Evolutionary conservation across 2,797 vertebrate genomes (phyloP), one percentile per base, ranked within the genome.

Genomic region (Chelidonichthys spinosus): DNA sequence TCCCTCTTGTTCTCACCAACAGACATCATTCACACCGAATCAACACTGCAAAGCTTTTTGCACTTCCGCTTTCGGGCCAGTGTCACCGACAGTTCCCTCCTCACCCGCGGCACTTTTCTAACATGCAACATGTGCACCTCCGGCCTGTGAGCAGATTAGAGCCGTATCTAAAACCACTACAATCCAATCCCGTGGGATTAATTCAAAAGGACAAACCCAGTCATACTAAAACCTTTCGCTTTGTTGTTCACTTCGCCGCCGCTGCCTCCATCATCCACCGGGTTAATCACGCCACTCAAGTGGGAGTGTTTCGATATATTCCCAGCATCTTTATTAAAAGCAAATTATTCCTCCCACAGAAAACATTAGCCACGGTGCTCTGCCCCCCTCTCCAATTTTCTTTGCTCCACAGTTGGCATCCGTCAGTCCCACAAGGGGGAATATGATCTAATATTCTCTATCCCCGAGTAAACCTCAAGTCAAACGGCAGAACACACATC

Each of bases 141-240:
- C 35, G 43, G 15, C 64, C 73, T 25, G 13, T 32, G 70, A 75
- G 77, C 76, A 91, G 85, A 87, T 91, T 90, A 89, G 67, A 43
- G 69, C 55, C 71, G 74, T 83, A 87, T 86, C 78, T 83, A 79
- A 87, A 89, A 78, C 75, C 74, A 78, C 77, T 61, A 81, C 66
- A 81, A 85, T 87, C 70, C 84, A 83, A 88, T 84, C 74, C 71
- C 2, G 0, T 53, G n/a, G 9, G 82, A 87, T 90, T 88, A 86
- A 79, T 46, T 68, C 65, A 56, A 56, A 25, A 56, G 73, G 62
- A 66, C 78, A 85, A 84, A 86, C 55, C 47, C n/a, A 74, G 54
- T 47, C 73, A 47, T 39, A 42, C 74, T 80, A 66, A 88, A 87
- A 67, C 75, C 59, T 58, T 60, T 53, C 25, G 10, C 70, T 67